These are phyloP conservation scores for Sebastes flavidus DNA, from an alignment of 2,797 vertebrate genomes.

Conservation along the genomic window DNA sequence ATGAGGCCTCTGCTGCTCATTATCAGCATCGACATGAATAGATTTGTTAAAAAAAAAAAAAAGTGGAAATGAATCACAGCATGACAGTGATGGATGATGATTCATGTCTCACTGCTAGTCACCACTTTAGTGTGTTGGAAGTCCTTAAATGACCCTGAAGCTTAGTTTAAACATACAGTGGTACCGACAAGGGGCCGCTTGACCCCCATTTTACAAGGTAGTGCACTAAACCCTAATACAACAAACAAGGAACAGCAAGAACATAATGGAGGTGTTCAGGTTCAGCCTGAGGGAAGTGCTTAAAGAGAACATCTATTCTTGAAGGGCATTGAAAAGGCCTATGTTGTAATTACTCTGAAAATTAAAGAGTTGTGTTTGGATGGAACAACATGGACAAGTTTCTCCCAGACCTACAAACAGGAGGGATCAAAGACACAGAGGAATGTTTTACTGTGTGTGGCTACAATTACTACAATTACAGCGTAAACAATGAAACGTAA, in stretches of 20 bases:
- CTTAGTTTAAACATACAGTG: neutral
- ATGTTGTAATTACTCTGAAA: conserved; percentile 5
- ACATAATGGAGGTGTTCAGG: neutral
- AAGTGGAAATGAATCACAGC: conserved; percentile 3
- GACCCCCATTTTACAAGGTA: neutral
- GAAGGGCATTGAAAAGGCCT: neutral
- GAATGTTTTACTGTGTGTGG: neutral
- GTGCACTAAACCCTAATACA: neutral
- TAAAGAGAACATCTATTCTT: neutral
- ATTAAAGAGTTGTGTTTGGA: conserved; percentile 23
- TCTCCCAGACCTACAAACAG: neutral
- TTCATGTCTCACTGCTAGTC: neutral
- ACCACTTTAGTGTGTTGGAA: neutral
- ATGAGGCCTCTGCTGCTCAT: conserved; percentile 2
- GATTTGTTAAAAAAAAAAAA: neutral
- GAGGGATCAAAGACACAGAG: conserved; percentile 1
- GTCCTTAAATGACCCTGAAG: neutral
- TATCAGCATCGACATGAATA: neutral
- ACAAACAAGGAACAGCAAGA: neutral
- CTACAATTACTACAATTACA: neutral
- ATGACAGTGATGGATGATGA: conserved; percentile 8
- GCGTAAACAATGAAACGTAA: neutral
- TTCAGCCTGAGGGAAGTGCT: neutral
- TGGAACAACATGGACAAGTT: neutral
- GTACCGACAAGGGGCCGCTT: neutral